Evolutionary conservation across 1,140 invertebrate genomes (phyloP).

Genomic region (Leptestheria dahalacensis): DNA sequence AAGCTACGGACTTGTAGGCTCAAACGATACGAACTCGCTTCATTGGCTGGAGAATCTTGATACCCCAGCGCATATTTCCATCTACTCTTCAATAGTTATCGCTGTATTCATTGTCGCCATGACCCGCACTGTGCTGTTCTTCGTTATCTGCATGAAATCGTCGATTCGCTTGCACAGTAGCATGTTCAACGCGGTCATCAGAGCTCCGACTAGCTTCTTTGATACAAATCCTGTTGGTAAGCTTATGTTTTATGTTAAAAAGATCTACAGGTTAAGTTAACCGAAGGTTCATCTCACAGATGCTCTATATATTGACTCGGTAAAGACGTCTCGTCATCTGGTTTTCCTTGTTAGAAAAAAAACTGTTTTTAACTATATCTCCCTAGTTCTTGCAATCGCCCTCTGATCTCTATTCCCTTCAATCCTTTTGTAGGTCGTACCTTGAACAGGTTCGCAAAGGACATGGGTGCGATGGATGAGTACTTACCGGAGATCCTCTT

Average conservation of each 20-base stretch:
- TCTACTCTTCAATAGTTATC: conserved; percentile 38
- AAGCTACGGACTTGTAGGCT: neutral
- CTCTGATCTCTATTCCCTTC: too few relatives aligned
- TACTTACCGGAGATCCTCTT: conserved; percentile 57
- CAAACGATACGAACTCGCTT: neutral
- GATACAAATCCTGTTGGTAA: conserved; percentile 57
- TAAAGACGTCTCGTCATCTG: too few relatives aligned
- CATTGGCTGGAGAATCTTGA: neutral
- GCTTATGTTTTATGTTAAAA: neutral
- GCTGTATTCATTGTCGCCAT: conserved; percentile 37
- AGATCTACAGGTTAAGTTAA: too few relatives aligned
- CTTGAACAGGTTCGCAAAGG: conserved; percentile 58
- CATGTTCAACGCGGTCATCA: conserved; percentile 62
- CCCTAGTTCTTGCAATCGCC: too few relatives aligned
- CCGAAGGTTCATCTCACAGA: too few relatives aligned
- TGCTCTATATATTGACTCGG: too few relatives aligned
- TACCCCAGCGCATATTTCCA: conserved; percentile 13
- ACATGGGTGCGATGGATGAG: conserved; percentile 70
- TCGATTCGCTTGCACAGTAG: conserved; percentile 60
- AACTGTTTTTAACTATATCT: too few relatives aligned
- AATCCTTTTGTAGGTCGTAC: too few relatives aligned
- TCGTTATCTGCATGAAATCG: conserved; percentile 60
- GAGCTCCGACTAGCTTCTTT: conserved; percentile 65
- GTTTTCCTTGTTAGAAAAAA: too few relatives aligned
- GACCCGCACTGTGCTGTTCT: conserved; percentile 45